Conservation (phyloP, 2,113 vertebrate genomes). For the Formicarius rufipectus region DNA sequence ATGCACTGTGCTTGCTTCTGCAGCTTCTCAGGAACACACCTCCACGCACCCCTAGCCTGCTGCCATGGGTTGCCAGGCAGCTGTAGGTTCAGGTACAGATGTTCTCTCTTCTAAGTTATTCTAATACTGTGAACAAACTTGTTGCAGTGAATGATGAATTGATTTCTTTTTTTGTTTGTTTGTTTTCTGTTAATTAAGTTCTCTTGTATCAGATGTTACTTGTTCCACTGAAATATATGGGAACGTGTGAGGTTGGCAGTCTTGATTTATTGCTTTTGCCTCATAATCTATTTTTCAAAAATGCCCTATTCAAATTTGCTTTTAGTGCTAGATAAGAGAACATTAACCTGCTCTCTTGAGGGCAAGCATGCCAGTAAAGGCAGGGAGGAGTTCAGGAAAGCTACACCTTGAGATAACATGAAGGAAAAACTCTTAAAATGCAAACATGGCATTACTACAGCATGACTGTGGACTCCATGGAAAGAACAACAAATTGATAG, state of each 20-base stretch:
- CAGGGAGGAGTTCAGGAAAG: neutral
- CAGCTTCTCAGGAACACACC: neutral
- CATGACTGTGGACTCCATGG: neutral
- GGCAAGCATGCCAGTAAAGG: neutral
- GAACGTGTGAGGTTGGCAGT: neutral
- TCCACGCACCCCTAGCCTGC: neutral
- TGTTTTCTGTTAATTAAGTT: constrained; percentile 1
- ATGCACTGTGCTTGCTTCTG: neutral
- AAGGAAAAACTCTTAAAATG: neutral
- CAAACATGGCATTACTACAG: neutral
- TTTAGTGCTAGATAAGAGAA: constrained; percentile 1
- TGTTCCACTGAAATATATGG: neutral
- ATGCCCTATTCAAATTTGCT: constrained; percentile 1
- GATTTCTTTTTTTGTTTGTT: neutral
- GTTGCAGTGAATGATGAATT: neutral
- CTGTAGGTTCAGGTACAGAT: neutral
- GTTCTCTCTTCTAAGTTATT: neutral
- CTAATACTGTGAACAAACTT: neutral
- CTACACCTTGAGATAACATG: neutral
- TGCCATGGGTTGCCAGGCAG: neutral
- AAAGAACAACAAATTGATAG: neutral
- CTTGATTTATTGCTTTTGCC: neutral
- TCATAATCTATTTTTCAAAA: constrained; percentile 2
- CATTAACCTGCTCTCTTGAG: neutral
- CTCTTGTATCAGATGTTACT: neutral